phyloP scores from a whole-genome alignment of 2,113 vertebrate genomes.

The Eulemur macaco region DNA sequence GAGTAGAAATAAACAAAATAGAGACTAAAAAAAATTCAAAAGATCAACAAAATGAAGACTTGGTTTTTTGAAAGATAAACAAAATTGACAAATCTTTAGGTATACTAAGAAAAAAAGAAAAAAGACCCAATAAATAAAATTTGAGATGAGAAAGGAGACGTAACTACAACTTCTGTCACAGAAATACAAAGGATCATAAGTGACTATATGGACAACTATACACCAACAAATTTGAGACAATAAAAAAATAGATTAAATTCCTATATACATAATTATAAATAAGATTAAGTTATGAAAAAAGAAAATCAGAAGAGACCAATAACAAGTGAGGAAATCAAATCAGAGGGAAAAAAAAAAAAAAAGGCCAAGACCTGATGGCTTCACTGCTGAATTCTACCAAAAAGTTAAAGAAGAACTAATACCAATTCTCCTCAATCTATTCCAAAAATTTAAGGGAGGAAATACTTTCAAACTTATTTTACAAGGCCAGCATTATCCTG shows the following conservation, averaged over 20 bases:
- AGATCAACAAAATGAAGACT: neutral
- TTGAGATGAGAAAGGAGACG: neutral
- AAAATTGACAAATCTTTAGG: neutral
- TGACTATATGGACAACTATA: neutral
- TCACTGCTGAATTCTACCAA: neutral
- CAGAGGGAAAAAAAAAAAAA: neutral
- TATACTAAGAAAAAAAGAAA: neutral
- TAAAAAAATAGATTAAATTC: neutral
- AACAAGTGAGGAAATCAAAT: neutral
- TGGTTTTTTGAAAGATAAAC: neutral
- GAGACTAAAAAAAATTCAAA: neutral
- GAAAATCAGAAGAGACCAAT: neutral
- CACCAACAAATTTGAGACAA: neutral
- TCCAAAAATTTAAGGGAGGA: neutral
- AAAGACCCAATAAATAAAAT: neutral
- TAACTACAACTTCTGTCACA: neutral
- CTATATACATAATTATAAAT: neutral
- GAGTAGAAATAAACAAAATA: neutral
- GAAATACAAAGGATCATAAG: neutral
- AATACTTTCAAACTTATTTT: neutral
- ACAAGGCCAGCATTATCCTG: neutral
- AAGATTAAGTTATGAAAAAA: neutral
- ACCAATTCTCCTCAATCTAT: neutral
- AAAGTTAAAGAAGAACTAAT: neutral
- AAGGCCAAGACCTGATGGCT: neutral